Conservation (phyloP, 2,797 vertebrate species). For the Thripadectes ignobilis region DNA sequence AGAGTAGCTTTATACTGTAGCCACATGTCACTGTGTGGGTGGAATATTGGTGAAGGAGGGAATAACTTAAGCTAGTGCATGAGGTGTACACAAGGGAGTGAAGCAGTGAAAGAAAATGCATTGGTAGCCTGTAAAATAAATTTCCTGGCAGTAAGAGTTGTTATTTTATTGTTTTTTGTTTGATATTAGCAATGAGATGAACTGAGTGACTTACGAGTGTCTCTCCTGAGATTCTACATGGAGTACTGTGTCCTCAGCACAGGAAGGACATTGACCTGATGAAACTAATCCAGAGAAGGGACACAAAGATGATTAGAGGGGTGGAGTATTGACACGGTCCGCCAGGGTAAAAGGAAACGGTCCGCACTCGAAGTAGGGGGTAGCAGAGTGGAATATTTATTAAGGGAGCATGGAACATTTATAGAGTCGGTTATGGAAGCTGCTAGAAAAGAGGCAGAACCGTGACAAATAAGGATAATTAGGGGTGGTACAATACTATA, state of each 20-base stretch:
- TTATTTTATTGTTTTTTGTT: constrained; percentile 64
- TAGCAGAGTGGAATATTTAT: too few relatives aligned
- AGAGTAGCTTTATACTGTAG: neutral
- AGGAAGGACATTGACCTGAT: neutral
- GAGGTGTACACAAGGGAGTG: neutral
- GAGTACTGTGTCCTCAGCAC: neutral
- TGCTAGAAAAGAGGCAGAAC: too few relatives aligned
- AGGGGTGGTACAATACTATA: too few relatives aligned
- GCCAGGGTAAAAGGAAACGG: too few relatives aligned
- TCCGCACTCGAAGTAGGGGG: too few relatives aligned
- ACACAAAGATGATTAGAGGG: neutral
- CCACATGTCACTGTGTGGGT: rapidly evolving
- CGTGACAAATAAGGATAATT: too few relatives aligned
- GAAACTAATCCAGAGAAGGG: neutral
- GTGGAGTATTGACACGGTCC: too few relatives aligned
- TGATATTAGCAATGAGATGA: constrained; percentile 54
- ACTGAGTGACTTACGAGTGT: constrained; percentile 32
- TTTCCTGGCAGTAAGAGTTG: constrained; percentile 43
- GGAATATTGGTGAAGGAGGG: neutral
- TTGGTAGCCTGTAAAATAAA: constrained; percentile 12
- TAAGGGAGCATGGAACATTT: too few relatives aligned
- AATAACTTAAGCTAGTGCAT: neutral
- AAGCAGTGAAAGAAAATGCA: neutral
- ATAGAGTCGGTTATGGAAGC: too few relatives aligned
- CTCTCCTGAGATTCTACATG: neutral